Conservation (phyloP, 1,140 invertebrate species). For the Heliconius himera region DNA sequence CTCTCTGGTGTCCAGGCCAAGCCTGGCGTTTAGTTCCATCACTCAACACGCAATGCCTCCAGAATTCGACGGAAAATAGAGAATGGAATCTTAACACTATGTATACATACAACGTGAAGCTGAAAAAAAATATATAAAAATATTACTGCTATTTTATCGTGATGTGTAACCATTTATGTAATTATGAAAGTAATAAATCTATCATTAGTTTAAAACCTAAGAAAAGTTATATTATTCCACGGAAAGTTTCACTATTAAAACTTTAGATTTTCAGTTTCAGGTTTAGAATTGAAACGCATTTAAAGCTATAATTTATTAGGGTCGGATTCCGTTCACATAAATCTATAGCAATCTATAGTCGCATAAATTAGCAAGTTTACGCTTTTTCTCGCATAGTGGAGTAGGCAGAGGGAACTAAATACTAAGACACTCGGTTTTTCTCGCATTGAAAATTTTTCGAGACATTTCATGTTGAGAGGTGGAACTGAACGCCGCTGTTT, state of each 20-base stretch:
- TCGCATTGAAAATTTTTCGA: no score
- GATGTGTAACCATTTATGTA: no score
- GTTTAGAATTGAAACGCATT: not conserved
- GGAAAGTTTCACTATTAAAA: slow-evolving; percentile 26
- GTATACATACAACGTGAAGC: no score
- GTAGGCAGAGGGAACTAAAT: not conserved
- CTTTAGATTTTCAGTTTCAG: not conserved
- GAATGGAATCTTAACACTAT: no score
- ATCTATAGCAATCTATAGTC: not conserved
- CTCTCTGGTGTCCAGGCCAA: no score
- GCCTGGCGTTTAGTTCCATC: no score
- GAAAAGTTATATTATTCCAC: not conserved
- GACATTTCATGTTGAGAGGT: not conserved
- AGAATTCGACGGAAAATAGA: no score
- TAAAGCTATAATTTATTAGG: slow-evolving; percentile 3
- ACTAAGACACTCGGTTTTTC: not conserved
- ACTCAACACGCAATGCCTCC: no score
- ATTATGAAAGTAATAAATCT: not conserved
- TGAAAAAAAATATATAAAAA: no score
- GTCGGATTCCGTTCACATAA: not conserved
- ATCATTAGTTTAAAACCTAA: not conserved
- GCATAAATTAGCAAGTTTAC: not conserved
- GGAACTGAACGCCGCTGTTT: not conserved
- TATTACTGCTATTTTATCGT: no score
- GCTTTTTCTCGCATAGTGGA: not conserved